Evolutionary conservation across 2,888 invertebrate species (phyloP), one percentile per base, ranked within the genome.

Genomic region (Drosophila sordidapex): DNA sequence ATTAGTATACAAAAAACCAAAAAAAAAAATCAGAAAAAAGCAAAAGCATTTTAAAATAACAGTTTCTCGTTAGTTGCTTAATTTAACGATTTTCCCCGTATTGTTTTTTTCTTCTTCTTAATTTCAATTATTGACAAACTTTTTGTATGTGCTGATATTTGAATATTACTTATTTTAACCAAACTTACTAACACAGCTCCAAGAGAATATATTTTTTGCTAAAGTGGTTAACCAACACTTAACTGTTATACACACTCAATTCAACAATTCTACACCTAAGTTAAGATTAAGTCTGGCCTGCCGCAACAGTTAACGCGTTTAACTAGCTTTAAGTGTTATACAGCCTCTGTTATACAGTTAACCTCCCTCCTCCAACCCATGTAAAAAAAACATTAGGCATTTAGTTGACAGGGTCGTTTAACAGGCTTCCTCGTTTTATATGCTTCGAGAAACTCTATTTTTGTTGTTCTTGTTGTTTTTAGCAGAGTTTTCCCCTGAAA

Each of bases 401-500:
- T 46, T 25, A 25, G 18, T 61, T 60, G 58, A 59, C 57, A 76
- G 74, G 79, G 63, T 70, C 68, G 74, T 73, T 79, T 49, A 35
- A 58, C 70, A 86, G 81, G 73, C 76, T 87, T 82, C 76, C 82
- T 81, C 74, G 74, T 80, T 46, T 46, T 83, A 91, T 92, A 91
- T 92, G 91, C 91, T 91, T 91, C 91, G 91, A 91, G 91, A 91
- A 91, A 82, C 76, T 91, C 91, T 91, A 91, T 92, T 92, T 90
- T 88, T 86, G 87, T 85, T 85, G 87, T 85, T 89, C 87, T 89
- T 89, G 89, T 85, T 89, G 85, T 77, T 81, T 87, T 87, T 82
- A 86, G 81, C 81, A 85, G 78, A 85, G 64, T 73, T 72, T 65
- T 61, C 46, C 62, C 57, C 46, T 52, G 21, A 13, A 53, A 27